Evolutionary conservation across 2,888 invertebrate genomes (phyloP).

Genomic region (Xestia rhomboidea): DNA sequence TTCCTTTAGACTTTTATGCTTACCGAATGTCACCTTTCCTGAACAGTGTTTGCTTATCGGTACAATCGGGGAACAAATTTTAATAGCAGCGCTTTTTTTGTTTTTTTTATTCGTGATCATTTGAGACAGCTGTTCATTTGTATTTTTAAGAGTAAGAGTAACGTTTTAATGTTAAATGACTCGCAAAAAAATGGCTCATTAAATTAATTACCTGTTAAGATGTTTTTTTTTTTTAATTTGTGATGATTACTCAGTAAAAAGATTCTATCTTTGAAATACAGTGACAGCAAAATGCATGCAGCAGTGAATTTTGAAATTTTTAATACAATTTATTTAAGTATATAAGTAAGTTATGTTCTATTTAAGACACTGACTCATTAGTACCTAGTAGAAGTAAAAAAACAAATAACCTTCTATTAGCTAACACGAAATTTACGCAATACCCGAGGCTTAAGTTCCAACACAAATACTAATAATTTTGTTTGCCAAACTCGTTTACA

Average conservation of each 20-base stretch:
- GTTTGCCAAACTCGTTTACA: conserved; percentile 52
- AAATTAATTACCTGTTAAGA: background rate
- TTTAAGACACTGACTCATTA: background rate
- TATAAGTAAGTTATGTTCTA: background rate
- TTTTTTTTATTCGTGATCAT: conserved; percentile 76
- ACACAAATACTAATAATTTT: conserved; percentile 50
- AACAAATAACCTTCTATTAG: background rate
- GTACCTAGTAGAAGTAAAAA: background rate
- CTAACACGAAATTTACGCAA: conserved; percentile 24
- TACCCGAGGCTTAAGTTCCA: conserved; percentile 34
- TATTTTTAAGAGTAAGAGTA: conserved; percentile 49
- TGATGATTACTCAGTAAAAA: background rate
- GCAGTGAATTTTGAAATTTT: background rate
- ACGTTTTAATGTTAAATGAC: background rate
- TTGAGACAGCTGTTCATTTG: conserved; percentile 77
- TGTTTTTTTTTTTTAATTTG: background rate
- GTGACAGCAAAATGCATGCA: background rate
- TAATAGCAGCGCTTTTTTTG: conserved; percentile 75
- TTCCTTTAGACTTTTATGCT: conserved; percentile 84
- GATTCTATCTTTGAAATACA: background rate
- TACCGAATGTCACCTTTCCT: conserved; percentile 89
- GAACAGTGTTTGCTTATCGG: conserved; percentile 84
- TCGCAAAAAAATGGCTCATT: background rate
- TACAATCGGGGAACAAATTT: conserved; percentile 82
- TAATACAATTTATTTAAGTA: background rate